A percentile compares a stretch with the other conserved stretches of the same genome.
phyloP scores from a whole-genome alignment of 1,140 invertebrate species.

The Brachionus rubens region DNA sequence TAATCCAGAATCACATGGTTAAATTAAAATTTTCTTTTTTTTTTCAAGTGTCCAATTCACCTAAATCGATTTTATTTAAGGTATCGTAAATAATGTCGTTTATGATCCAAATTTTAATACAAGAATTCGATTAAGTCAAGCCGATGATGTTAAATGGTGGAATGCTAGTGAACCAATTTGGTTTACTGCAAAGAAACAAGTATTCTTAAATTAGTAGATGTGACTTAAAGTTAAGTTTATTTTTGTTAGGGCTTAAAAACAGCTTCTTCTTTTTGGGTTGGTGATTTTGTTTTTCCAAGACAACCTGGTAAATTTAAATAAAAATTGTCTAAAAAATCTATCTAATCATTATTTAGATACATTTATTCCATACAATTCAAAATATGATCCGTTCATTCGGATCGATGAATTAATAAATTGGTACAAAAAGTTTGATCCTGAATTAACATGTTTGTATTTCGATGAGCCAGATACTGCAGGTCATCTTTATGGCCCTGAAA shows the following conservation, averaged over 20 bases:
- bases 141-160: background rate
- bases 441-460: conserved; percentile 25
- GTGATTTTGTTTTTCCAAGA: background rate
- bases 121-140: background rate
- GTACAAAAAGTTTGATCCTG: conserved; percentile 18
- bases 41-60: too few species aligned
- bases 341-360: too few species aligned
- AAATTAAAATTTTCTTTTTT: conserved; percentile 46
- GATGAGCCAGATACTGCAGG: conserved; percentile 14
- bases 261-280: conserved; percentile 14
- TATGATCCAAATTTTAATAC: background rate
- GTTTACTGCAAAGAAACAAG: conserved; percentile 45
- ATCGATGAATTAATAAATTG: conserved; percentile 1
- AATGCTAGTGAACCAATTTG: conserved; percentile 22
- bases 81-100: background rate
- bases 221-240: background rate
- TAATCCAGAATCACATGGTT: conserved; percentile 15
- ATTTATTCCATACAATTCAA: background rate
- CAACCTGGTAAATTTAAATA: background rate
- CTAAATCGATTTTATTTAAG: too few species aligned
- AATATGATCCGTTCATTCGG: background rate
- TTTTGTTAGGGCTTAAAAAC: conserved; percentile 14
- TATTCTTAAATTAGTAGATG: background rate
- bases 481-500: too few species aligned
- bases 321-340: background rate